These are phyloP conservation scores for Papilio glaucus DNA, from an alignment of 1,140 invertebrate genomes.

Conservation along the genomic window DNA sequence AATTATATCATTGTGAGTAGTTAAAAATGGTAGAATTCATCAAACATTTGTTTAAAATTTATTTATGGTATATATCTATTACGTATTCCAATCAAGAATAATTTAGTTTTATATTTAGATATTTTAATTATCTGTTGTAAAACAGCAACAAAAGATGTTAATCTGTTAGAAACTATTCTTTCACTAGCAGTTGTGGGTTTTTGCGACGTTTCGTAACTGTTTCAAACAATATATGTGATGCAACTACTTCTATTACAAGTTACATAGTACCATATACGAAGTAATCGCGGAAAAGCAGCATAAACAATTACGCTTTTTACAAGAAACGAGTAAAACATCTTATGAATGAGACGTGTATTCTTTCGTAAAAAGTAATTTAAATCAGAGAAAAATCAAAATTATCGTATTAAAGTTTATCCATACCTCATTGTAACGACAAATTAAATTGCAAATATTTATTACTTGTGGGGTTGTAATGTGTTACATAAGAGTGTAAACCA, in stretches of 20 bases:
- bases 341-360: neutral
- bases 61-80: too few species aligned
- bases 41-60: too few species aligned
- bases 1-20: too few species aligned
- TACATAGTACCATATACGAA: neutral
- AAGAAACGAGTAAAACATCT: neutral
- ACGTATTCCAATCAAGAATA: too few species aligned
- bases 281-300: neutral
- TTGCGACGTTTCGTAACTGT: slow-evolving; percentile 17
- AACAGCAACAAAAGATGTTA: neutral
- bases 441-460: too few species aligned
- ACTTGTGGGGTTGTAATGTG: too few species aligned
- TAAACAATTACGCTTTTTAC: neutral
- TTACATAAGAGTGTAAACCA: too few species aligned
- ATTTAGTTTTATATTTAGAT: neutral
- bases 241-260: neutral
- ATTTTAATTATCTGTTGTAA: neutral
- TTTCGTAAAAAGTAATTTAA: too few species aligned
- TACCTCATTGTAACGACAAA: too few species aligned
- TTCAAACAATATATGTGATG: neutral
- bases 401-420: too few species aligned
- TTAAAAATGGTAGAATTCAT: too few species aligned
- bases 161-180: neutral
- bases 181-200: neutral
- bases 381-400: too few species aligned